Base-by-base conservation (phyloP, 2,888 invertebrate genomes). In the Eudasyphora cyanicolor region DNA sequence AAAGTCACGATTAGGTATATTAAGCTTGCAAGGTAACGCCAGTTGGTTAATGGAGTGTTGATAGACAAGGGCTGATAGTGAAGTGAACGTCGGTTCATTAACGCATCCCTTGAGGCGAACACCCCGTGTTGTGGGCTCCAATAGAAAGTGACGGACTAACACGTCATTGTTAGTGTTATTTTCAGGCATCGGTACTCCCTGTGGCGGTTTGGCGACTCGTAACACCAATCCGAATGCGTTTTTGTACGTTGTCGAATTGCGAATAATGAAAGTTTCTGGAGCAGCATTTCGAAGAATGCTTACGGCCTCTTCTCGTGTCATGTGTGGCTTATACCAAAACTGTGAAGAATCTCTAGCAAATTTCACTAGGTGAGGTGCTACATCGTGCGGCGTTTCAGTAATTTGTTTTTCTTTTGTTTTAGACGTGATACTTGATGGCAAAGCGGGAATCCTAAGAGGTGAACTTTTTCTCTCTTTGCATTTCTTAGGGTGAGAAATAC, bases 1-100 rank as follows among this genome's bases (percentile, higher is more conserved):
- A 6, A 88, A 38, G 62, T 89, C 87, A 24, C 75, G 78, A 35
- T 91, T 91, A 3, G 99, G 99, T 83, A 99, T 93, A 76, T 95
- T 93, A 24, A 99, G 94, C 84, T 96, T 96, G 88, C 97, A 97
- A 0, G 99, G 99, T 88, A 99, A 93, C 12, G 99, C 98, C 91
- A 99, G 94, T n/a, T 97, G 96, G 86, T 97, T 98, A 82, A 99
- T 96, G 2, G 98, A 98, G 93, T 99, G 99, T 90, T 99, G 99
- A 92, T 99, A 99, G 32, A 99, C 98, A 81, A 99, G 94, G 0
- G 99, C 99, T 0, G 99, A 98, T 7, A 99, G 94, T 24, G 98
- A 98, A 88, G 97, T 97, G 93, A 99, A 99, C 0, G 98, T 98
- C 0, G 99, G 99, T 91, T 99, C 99, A 91, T 98, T 98, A 85